Conservation (phyloP, 2,888 invertebrate genomes). For the Aspidiotus rigidus region DNA sequence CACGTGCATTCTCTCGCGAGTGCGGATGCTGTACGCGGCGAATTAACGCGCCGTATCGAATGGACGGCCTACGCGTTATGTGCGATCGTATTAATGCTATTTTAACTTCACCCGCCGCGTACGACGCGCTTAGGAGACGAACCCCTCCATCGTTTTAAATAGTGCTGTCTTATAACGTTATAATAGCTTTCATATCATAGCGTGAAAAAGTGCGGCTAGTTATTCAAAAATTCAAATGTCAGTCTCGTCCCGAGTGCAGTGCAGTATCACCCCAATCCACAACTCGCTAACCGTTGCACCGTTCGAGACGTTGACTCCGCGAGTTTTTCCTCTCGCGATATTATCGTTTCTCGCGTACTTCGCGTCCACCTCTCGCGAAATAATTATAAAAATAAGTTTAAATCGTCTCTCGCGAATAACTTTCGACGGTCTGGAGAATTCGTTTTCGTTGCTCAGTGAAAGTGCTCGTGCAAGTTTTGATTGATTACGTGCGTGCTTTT, state of each 20-base stretch:
- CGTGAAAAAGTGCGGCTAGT: slow-evolving; percentile 31
- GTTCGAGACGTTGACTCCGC: slow-evolving; percentile 11
- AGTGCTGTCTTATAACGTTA: slow-evolving; percentile 3
- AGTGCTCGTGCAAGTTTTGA: background rate
- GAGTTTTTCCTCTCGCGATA: slow-evolving; percentile 19
- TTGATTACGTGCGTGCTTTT: slow-evolving; percentile 1
- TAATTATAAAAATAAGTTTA: background rate
- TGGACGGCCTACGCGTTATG: too few relatives aligned
- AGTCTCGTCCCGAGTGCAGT: slow-evolving; percentile 6
- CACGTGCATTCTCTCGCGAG: background rate
- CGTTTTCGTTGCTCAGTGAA: background rate
- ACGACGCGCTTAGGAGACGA: background rate
- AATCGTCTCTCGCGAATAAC: slow-evolving; percentile 19
- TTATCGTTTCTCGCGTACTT: slow-evolving; percentile 3
- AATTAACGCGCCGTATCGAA: slow-evolving; percentile 1
- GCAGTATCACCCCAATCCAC: slow-evolving; percentile 22
- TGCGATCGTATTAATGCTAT: slow-evolving; percentile 9
- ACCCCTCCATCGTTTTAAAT: slow-evolving; percentile 16
- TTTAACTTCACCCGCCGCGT: slow-evolving; percentile 8
- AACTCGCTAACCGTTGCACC: slow-evolving; percentile 9
- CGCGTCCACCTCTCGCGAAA: background rate
- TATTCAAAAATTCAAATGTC: slow-evolving; percentile 30
- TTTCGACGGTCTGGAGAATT: background rate
- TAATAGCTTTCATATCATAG: slow-evolving; percentile 21
- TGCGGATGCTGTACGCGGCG: background rate